These are phyloP conservation scores for Hipparchia semele DNA, from an alignment of 2,888 invertebrate species.

Conservation along the genomic window DNA sequence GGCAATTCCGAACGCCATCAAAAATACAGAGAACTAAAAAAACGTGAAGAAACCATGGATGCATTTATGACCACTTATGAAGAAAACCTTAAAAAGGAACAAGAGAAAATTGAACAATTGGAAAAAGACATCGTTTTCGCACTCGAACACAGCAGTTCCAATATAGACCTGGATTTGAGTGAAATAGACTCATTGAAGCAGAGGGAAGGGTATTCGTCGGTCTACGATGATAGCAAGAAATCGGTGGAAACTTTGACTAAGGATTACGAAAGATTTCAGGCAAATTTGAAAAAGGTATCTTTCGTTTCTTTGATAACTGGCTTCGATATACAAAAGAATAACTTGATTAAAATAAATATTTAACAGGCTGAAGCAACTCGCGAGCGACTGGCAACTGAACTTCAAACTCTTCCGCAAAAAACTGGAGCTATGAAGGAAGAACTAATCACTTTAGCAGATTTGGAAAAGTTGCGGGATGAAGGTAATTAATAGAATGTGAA, in stretches of 20 bases:
- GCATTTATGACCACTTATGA: conserved; percentile 87
- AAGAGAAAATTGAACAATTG: conserved; percentile 83
- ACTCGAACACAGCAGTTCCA: conserved; percentile 86
- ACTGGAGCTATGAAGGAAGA: conserved; percentile 86
- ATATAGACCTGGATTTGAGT: conserved; percentile 84
- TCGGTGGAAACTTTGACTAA: conserved; percentile 70
- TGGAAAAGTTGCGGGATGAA: conserved; percentile 82
- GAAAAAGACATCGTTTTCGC: conserved; percentile 85
- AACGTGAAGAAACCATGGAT: conserved; percentile 92
- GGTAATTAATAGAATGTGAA: conserved; percentile 51
- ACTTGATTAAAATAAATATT: background rate
- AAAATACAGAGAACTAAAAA: conserved; percentile 91
- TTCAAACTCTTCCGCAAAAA: conserved; percentile 87
- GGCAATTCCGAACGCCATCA: conserved; percentile 88
- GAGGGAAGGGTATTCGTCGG: conserved; percentile 67
- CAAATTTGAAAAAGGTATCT: conserved; percentile 80
- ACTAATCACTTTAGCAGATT: conserved; percentile 82
- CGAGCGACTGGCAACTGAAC: conserved; percentile 77
- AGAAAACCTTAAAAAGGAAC: conserved; percentile 84
- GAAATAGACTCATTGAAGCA: conserved; percentile 77
- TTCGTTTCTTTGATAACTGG: background rate
- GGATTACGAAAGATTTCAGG: conserved; percentile 84
- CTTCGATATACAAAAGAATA: background rate
- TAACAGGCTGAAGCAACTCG: conserved; percentile 72
- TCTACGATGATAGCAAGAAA: conserved; percentile 79